Conservation (phyloP, 2,888 invertebrate species). For the Dione vanillae region DNA sequence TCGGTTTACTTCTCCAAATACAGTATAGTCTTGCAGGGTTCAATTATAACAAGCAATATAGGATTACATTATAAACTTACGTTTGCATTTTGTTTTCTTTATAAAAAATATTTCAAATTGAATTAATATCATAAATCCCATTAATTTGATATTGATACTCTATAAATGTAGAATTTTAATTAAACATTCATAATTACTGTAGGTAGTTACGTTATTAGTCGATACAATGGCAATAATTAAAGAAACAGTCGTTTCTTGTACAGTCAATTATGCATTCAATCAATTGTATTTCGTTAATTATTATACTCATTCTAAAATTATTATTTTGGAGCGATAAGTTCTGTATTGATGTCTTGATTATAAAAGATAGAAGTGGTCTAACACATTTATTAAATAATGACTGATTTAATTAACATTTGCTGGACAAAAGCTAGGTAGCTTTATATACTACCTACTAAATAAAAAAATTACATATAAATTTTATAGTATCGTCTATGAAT, state of each 20-base stretch:
- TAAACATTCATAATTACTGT: background rate
- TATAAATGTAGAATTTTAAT: constrained; percentile 10
- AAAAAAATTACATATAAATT: background rate
- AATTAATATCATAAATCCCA: background rate
- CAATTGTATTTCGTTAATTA: constrained; percentile 36
- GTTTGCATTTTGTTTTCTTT: background rate
- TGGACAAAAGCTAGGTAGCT: too few species aligned
- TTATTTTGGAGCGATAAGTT: background rate
- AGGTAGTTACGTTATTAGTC: constrained; percentile 30
- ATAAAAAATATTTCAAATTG: background rate
- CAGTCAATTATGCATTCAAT: constrained; percentile 58
- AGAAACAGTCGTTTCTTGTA: constrained; percentile 54
- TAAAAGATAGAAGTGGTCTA: background rate
- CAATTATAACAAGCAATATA: background rate
- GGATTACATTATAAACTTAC: too few species aligned
- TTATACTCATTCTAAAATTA: constrained; percentile 1
- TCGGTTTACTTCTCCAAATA: background rate
- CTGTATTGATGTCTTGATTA: background rate
- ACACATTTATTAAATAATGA: background rate
- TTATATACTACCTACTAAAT: too few species aligned
- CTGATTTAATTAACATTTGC: background rate
- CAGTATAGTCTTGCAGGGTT: background rate
- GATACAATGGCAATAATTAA: constrained; percentile 55
- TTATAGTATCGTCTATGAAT: too few species aligned
- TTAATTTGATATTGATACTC: background rate